A percentile compares a stretch with the other conserved stretches of the same genome.
Evolutionary conservation across 2,888 invertebrate species (phyloP).

Genomic region (Yponomeuta plumbellus): DNA sequence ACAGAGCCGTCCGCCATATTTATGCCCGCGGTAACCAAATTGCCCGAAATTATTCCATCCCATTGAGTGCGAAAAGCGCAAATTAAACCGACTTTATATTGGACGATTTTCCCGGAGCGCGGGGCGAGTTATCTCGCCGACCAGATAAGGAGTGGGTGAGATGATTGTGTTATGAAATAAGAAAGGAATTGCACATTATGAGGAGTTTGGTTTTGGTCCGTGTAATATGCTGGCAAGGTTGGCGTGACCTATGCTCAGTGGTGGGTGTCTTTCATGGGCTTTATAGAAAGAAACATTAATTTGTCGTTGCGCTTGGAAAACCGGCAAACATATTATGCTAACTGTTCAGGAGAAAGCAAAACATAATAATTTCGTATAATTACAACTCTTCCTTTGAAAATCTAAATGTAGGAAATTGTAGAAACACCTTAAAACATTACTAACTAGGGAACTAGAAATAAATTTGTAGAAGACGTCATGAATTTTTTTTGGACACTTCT

Average conservation of each 20-base stretch:
- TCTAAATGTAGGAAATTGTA: too few relatives aligned
- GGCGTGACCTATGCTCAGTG: constrained; percentile 19
- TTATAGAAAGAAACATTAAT: too few relatives aligned
- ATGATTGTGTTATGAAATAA: constrained; percentile 76
- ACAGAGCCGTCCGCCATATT: constrained; percentile 73
- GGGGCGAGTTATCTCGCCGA: constrained; percentile 72
- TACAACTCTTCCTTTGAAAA: too few relatives aligned
- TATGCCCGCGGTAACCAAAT: constrained; percentile 76
- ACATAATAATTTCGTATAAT: too few relatives aligned
- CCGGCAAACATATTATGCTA: too few relatives aligned
- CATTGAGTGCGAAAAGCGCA: constrained; percentile 78
- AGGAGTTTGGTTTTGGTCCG: constrained; percentile 57
- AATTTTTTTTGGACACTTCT: too few relatives aligned
- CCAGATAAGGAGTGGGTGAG: constrained; percentile 68
- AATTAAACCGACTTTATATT: constrained; percentile 78
- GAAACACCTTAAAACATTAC: too few relatives aligned
- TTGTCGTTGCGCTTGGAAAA: too few relatives aligned
- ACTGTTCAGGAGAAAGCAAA: too few relatives aligned
- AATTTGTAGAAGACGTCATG: too few relatives aligned
- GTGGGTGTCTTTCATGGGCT: too few relatives aligned
- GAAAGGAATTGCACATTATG: constrained; percentile 67
- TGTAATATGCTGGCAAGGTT: constrained; percentile 45
- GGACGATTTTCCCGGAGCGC: constrained; percentile 72
- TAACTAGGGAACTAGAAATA: too few relatives aligned
- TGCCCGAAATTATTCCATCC: constrained; percentile 77